phyloP scores from a whole-genome alignment of 2,113 vertebrate genomes.

The Notarius quadriscutis region DNA sequence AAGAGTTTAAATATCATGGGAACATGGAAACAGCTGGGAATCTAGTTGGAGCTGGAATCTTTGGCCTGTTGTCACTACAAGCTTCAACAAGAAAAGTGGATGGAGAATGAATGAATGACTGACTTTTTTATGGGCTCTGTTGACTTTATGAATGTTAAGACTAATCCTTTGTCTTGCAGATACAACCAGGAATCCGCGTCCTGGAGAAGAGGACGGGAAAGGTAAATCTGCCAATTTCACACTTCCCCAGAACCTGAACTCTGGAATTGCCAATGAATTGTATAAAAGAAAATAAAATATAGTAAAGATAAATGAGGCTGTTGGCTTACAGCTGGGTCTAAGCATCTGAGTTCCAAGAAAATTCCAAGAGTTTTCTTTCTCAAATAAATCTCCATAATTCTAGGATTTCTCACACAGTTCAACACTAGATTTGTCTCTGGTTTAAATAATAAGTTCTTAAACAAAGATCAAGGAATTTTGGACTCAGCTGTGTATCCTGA shows the following conservation, averaged over 20 bases:
- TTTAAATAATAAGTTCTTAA: background rate
- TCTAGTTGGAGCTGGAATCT: background rate
- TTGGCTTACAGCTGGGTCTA: background rate
- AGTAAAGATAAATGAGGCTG: background rate
- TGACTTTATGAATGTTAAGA: background rate
- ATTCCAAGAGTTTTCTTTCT: background rate
- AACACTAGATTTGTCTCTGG: background rate
- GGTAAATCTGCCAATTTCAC: background rate
- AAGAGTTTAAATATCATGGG: background rate
- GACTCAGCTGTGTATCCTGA: background rate
- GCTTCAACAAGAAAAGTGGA: background rate
- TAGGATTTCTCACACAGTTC: background rate
- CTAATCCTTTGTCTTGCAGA: conserved; percentile 69
- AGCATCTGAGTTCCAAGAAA: background rate
- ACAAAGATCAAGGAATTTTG: background rate
- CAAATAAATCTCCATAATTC: background rate
- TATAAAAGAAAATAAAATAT: background rate
- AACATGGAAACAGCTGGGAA: background rate
- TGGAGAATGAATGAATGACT: background rate
- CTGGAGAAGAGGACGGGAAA: conserved; percentile 74
- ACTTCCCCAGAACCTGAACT: background rate
- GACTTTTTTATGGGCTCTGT: background rate
- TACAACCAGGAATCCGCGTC: conserved; percentile 89
- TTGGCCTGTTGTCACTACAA: background rate
- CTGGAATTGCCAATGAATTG: background rate